A percentile compares a stretch with the other conserved stretches of the same genome.
These are phyloP conservation scores for Helostoma temminkii DNA, from an alignment of 2,797 vertebrate genomes.

Conservation along the genomic window DNA sequence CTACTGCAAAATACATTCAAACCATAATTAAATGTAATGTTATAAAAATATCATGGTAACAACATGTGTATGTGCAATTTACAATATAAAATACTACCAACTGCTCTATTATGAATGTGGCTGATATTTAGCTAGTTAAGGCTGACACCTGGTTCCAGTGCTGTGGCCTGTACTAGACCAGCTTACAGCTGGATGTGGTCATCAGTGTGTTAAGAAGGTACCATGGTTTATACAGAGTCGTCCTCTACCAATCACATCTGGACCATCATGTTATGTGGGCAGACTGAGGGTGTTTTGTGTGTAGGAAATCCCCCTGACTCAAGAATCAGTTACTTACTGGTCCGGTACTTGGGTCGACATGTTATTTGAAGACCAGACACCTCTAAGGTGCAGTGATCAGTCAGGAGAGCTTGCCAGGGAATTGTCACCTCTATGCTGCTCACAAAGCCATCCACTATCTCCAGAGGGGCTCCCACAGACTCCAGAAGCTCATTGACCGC, in stretches of 20 bases:
- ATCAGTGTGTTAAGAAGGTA: neutral
- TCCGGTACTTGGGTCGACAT: constrained; percentile 90
- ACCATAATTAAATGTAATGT: no score
- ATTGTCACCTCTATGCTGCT: constrained; percentile 91
- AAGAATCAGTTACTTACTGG: constrained; percentile 83
- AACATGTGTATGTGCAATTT: no score
- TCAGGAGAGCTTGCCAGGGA: constrained; percentile 94
- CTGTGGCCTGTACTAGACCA: neutral
- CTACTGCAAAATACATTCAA: no score
- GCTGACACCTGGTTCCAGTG: neutral
- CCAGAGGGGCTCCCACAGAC: constrained; percentile 90
- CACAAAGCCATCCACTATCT: constrained; percentile 93
- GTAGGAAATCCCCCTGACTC: neutral
- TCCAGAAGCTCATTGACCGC: constrained; percentile 93
- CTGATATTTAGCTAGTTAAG: no score
- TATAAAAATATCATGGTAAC: no score
- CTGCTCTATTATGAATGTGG: no score
- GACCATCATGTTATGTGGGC: no score
- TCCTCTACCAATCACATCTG: neutral
- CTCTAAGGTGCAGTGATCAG: constrained; percentile 91
- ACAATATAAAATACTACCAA: no score
- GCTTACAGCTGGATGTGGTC: neutral
- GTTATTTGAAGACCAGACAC: constrained; percentile 92
- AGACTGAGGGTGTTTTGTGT: no score
- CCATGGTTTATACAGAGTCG: neutral